Conservation (phyloP, 2,888 invertebrate species). For the Blastobasis adustella region DNA sequence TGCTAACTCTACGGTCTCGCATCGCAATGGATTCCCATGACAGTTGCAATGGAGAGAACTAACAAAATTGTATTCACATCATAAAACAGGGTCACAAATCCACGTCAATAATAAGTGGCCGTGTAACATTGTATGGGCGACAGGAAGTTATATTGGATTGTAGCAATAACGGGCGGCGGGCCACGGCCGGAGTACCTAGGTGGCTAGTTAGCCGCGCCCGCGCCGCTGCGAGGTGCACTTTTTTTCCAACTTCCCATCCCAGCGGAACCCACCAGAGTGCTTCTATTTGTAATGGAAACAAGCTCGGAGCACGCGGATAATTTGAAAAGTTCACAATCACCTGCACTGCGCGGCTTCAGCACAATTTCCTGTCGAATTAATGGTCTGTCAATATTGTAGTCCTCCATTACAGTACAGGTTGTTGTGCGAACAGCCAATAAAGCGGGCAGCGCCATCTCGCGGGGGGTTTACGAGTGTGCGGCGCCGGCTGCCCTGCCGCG, state of each 20-base stretch:
- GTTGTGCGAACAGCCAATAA: slow-evolving; percentile 65
- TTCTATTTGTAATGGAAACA: slow-evolving; percentile 51
- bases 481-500: neutral
- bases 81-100: too few relatives aligned
- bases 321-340: slow-evolving; percentile 74
- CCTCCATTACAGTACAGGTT: slow-evolving; percentile 66
- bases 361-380: slow-evolving; percentile 73
- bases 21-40: too few relatives aligned
- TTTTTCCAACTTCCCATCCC: slow-evolving; percentile 5
- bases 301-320: slow-evolving; percentile 60
- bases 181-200: too few relatives aligned
- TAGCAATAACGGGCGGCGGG: too few relatives aligned
- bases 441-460: slow-evolving; percentile 59
- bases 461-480: slow-evolving; percentile 45
- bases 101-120: too few relatives aligned
- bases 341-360: slow-evolving; percentile 62
- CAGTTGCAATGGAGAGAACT: too few relatives aligned
- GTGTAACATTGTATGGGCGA: too few relatives aligned
- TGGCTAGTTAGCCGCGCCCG: too few relatives aligned
- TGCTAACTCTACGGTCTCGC: too few relatives aligned
- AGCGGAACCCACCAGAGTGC: neutral
- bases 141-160: too few relatives aligned
- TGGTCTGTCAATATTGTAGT: slow-evolving; percentile 73
- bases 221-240: too few relatives aligned
- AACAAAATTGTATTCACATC: too few relatives aligned